Percentiles rank a stretch among this genome's conserved stretches.
Evolutionary conservation across 1,140 invertebrate species (phyloP).

Genomic region (Melanaphis sacchari): DNA sequence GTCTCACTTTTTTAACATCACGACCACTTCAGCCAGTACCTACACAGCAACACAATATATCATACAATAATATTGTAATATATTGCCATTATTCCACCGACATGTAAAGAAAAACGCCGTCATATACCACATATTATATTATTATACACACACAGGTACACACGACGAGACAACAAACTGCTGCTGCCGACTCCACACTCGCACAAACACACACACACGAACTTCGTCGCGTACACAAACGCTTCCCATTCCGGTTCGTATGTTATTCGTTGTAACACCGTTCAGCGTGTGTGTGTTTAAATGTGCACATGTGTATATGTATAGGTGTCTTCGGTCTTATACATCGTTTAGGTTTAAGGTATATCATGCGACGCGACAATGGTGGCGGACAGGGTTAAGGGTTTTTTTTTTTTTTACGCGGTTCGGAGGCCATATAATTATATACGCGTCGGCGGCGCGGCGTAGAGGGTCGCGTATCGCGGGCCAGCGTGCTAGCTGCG

Average conservation of each 20-base stretch:
- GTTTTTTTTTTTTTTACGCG: background rate
- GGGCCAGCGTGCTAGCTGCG: background rate
- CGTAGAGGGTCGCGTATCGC: background rate
- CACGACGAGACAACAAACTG: background rate
- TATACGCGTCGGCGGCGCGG: background rate
- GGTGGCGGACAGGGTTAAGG: background rate
- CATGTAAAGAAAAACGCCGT: background rate
- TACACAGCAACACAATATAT: background rate
- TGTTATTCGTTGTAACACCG: background rate
- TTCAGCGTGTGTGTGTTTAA: too few species aligned
- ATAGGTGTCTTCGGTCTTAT: background rate
- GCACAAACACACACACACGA: background rate
- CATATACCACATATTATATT: background rate
- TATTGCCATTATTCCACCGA: too few species aligned
- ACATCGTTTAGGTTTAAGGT: background rate
- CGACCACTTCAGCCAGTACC: background rate
- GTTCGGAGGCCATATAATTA: background rate
- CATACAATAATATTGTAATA: too few species aligned
- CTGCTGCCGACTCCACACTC: background rate
- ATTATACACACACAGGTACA: too few species aligned
- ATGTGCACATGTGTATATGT: background rate
- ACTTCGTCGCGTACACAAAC: background rate
- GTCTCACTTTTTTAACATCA: background rate
- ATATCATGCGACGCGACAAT: background rate
- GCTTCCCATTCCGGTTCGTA: background rate